phyloP scores from a whole-genome alignment of 2,113 vertebrate species.

The Indicator maculatus region DNA sequence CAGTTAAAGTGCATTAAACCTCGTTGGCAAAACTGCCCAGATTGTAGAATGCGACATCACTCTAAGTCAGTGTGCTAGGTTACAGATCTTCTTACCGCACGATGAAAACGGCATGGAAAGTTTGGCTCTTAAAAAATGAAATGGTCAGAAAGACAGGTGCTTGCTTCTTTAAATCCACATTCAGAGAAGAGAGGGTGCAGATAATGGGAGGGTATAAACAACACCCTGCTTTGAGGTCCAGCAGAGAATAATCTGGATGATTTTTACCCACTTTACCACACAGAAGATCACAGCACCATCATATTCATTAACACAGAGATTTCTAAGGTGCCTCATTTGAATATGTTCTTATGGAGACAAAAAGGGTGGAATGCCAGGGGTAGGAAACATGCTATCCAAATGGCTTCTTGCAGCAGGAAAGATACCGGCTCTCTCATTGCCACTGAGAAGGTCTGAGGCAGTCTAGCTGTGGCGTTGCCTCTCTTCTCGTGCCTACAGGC shows the following conservation, averaged over 20 bases:
- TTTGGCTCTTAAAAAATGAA: slow-evolving; percentile 64
- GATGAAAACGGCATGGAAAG: slow-evolving; percentile 76
- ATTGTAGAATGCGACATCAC: slow-evolving; percentile 76
- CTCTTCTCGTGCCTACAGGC: slow-evolving; percentile 53
- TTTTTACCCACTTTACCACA: slow-evolving; percentile 82
- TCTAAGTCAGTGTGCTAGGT: slow-evolving; percentile 63
- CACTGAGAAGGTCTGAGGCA: slow-evolving; percentile 76
- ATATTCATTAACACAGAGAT: slow-evolving; percentile 71
- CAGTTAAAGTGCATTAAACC: slow-evolving; percentile 83
- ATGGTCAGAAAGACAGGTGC: slow-evolving; percentile 70
- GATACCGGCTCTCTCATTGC: slow-evolving; percentile 69
- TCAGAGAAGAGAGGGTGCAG: slow-evolving; percentile 70
- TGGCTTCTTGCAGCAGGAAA: slow-evolving; percentile 75
- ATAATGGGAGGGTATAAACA: slow-evolving; percentile 76
- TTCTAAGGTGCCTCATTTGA: slow-evolving; percentile 83
- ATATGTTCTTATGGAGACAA: slow-evolving; percentile 74
- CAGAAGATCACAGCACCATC: slow-evolving; percentile 75
- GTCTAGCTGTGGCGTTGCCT: slow-evolving; percentile 72
- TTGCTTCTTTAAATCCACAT: slow-evolving; percentile 79
- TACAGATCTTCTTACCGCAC: slow-evolving; percentile 64
- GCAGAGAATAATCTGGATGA: slow-evolving; percentile 73
- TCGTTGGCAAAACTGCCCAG: slow-evolving; percentile 71
- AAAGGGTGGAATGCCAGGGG: slow-evolving; percentile 71
- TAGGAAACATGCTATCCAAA: slow-evolving; percentile 70
- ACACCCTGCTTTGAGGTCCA: slow-evolving; percentile 79